A percentile compares a stretch with the other conserved stretches of the same genome.
Conservation (phyloP, 2,888 invertebrate species). For the Cephonodes hylas region DNA sequence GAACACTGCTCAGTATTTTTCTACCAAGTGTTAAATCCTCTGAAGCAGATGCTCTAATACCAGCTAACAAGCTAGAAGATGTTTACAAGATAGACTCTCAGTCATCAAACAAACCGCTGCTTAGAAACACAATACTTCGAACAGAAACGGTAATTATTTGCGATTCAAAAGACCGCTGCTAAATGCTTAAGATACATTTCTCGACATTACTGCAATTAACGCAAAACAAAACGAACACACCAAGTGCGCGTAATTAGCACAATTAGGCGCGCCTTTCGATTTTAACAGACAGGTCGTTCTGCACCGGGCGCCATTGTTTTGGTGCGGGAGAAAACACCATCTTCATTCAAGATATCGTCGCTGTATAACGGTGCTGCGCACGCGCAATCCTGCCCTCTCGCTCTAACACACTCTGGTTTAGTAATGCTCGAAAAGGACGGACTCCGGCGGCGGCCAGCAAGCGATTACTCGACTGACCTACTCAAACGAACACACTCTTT, state of each 20-base stretch:
- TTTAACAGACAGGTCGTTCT: slow-evolving; percentile 64
- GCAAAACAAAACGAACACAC: slow-evolving; percentile 21
- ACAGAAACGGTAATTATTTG: background rate
- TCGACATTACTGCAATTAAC: background rate
- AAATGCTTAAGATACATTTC: background rate
- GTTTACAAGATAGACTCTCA: background rate
- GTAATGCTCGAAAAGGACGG: slow-evolving; percentile 42
- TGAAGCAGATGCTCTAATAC: background rate
- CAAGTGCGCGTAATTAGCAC: slow-evolving; percentile 53
- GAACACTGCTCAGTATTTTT: background rate
- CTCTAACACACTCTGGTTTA: slow-evolving; percentile 26
- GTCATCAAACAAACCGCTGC: background rate
- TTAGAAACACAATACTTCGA: background rate
- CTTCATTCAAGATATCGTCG: slow-evolving; percentile 80
- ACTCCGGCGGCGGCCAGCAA: slow-evolving; percentile 63
- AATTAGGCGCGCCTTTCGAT: slow-evolving; percentile 67
- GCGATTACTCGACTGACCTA: slow-evolving; percentile 81
- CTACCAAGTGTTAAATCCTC: background rate
- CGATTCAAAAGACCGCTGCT: background rate
- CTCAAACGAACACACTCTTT: slow-evolving; percentile 79
- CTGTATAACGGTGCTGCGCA: slow-evolving; percentile 78
- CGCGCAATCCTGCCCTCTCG: slow-evolving; percentile 48
- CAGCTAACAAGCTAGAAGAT: background rate
- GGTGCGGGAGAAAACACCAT: slow-evolving; percentile 79
- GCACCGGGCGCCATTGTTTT: slow-evolving; percentile 71